These are phyloP conservation scores for Neotoma lepida DNA, from an alignment of 2,113 vertebrate species.

Conservation along the genomic window DNA sequence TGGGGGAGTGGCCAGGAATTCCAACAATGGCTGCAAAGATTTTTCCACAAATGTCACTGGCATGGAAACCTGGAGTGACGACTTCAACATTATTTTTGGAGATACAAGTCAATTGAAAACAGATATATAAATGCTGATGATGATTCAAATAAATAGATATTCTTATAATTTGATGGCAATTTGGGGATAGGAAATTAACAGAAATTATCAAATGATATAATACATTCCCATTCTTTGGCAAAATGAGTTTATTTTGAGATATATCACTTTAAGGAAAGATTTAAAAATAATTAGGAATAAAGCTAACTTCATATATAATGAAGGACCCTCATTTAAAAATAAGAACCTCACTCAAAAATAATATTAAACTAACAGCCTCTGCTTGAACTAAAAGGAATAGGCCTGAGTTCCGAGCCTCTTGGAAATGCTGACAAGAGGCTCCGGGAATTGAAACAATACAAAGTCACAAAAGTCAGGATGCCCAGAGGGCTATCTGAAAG, in stretches of 20 bases:
- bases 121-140: background rate
- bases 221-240: background rate
- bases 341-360: too few species aligned
- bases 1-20: too few species aligned
- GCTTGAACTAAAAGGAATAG: too few species aligned
- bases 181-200: constrained; percentile 18
- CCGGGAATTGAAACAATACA: too few species aligned
- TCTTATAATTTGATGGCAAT: background rate
- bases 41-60: background rate
- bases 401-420: too few species aligned
- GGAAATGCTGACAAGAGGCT: too few species aligned
- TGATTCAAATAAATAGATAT: background rate
- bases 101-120: background rate
- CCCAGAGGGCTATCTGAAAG: too few species aligned
- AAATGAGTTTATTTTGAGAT: background rate
- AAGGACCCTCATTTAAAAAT: too few species aligned
- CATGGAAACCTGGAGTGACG: background rate
- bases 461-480: too few species aligned
- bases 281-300: constrained; percentile 7
- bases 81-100: background rate
- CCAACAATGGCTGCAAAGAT: background rate
- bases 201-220: background rate
- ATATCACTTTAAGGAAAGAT: background rate
- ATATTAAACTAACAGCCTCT: too few species aligned
- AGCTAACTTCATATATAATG: background rate